Percentiles rank a stretch among this genome's conserved stretches.
Conservation (phyloP, 2,113 vertebrate genomes). For the Toxostoma redivivum region DNA sequence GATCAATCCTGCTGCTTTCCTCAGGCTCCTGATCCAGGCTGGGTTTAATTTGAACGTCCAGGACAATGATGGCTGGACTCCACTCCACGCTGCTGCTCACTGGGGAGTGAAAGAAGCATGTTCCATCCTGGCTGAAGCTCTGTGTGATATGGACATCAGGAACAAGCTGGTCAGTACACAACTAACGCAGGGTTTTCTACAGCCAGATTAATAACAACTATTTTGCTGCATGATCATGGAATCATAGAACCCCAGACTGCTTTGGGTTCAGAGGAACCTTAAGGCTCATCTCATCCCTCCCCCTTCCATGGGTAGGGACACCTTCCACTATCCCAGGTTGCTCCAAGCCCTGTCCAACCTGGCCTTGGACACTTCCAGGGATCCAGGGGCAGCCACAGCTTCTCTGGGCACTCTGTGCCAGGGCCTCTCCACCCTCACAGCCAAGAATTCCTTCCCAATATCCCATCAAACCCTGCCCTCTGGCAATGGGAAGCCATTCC, state of each 20-base stretch:
- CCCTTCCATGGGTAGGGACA: not conserved
- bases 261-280: not conserved
- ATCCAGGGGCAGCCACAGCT: not conserved
- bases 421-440: not conserved
- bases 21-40: conserved; percentile 89
- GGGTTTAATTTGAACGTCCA: conserved; percentile 85
- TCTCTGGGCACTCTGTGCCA: not conserved
- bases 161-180: conserved; percentile 87
- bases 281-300: not conserved
- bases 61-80: conserved; percentile 92
- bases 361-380: not conserved
- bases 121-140: conserved; percentile 84
- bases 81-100: conserved; percentile 90
- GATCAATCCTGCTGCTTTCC: not conserved
- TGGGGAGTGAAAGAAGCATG: conserved; percentile 94
- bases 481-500: not conserved
- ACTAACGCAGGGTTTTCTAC: not conserved
- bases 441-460: not conserved
- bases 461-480: not conserved
- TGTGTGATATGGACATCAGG: conserved; percentile 90
- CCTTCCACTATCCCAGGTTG: rapidly evolving
- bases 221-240: not conserved
- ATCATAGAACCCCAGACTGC: not conserved
- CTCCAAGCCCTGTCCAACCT: rapidly evolving
- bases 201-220: not conserved